Evolutionary conservation across 2,888 invertebrate species (phyloP).

Genomic region (Aricia artaxerxes): DNA sequence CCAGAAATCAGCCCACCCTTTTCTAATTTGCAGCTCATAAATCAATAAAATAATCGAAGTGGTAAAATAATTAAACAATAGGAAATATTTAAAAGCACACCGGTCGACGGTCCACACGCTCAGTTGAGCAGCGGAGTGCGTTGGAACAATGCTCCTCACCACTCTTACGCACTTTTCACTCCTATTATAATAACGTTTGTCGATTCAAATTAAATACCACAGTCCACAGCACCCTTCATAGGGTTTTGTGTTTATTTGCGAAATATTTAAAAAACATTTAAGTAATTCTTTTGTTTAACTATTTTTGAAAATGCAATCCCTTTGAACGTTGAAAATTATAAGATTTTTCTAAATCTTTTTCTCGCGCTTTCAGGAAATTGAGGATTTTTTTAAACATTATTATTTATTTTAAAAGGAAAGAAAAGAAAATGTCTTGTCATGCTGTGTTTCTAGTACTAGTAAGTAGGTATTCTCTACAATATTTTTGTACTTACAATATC

Average conservation of each 20-base stretch:
- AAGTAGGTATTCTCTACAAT: neutral
- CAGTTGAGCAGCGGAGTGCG: conserved; percentile 57
- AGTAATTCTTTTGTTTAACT: neutral
- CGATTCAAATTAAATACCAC: conserved; percentile 32
- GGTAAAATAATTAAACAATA: conserved; percentile 44
- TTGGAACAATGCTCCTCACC: conserved; percentile 37
- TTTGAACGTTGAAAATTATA: neutral
- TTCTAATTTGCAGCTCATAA: conserved; percentile 11
- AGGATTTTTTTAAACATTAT: neutral
- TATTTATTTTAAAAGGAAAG: neutral
- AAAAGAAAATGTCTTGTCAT: neutral
- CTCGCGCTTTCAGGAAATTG: too few relatives aligned
- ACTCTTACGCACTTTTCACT: conserved; percentile 13
- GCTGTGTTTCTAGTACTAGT: neutral
- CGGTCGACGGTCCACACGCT: conserved; percentile 46
- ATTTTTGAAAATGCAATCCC: neutral
- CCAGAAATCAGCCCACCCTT: conserved; percentile 3
- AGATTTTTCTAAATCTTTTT: neutral
- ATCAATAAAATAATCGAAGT: conserved; percentile 25
- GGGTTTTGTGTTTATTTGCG: neutral
- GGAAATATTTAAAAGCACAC: conserved; percentile 50
- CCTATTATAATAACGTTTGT: conserved; percentile 37
- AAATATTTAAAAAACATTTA: neutral
- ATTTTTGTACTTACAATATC: neutral
- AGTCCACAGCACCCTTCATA: conserved; percentile 31